phyloP scores from a whole-genome alignment of 2,797 vertebrate species.

The Thamnophis elegans region DNA sequence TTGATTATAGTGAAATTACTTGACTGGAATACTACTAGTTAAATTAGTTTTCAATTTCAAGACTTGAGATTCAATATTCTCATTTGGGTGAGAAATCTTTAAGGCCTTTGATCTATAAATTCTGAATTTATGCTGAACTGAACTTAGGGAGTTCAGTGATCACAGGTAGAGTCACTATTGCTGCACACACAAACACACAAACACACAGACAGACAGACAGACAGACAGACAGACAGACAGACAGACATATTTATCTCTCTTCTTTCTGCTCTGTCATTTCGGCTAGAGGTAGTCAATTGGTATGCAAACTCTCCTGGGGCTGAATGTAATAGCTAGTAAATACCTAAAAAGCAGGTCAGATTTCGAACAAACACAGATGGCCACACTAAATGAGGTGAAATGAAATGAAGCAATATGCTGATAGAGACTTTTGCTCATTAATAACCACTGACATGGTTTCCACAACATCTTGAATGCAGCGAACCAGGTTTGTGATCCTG shows the following conservation, averaged over 20 bases:
- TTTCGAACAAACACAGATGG: background rate
- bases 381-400: background rate
- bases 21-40: background rate
- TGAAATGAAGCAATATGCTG: background rate
- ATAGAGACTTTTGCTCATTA: background rate
- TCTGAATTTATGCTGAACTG: background rate
- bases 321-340: background rate
- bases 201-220: no score
- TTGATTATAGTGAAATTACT: background rate
- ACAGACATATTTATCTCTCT: no score
- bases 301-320: background rate
- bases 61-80: background rate
- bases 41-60: background rate
- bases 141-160: background rate
- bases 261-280: background rate
- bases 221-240: no score
- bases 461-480: background rate
- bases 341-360: background rate
- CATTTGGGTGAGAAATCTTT: background rate
- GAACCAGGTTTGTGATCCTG: background rate
- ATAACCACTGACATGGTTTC: background rate
- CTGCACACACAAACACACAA: no score
- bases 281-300: background rate
- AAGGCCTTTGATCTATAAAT: background rate
- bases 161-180: background rate